These are phyloP conservation scores for Peromyscus californicus DNA, from an alignment of 2,113 vertebrate genomes.

Conservation along the genomic window DNA sequence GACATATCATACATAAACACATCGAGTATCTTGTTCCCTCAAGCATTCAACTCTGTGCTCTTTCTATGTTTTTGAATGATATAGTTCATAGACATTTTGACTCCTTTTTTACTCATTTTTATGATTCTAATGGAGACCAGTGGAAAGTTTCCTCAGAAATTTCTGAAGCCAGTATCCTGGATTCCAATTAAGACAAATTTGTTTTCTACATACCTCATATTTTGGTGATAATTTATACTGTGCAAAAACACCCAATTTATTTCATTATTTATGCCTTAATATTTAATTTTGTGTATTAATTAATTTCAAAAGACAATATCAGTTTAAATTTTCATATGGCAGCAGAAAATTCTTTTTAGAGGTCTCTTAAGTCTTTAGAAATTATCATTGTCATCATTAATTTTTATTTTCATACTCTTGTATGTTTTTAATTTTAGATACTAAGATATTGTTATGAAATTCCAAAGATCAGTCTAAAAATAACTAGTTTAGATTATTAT, in stretches of 20 bases:
- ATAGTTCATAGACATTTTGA: conserved; percentile 19
- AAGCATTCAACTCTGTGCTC: conserved; percentile 62
- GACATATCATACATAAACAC: conserved; percentile 76
- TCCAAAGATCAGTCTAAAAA: not conserved
- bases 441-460: not conserved
- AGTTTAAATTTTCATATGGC: conserved; percentile 39
- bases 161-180: conserved; percentile 6
- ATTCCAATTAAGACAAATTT: conserved; percentile 27
- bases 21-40: conserved; percentile 70
- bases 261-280: conserved; percentile 31
- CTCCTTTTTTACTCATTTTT: conserved; percentile 49
- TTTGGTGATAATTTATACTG: not conserved
- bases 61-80: conserved; percentile 55
- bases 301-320: not conserved
- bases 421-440: conserved; percentile 51
- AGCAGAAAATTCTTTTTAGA: conserved; percentile 39
- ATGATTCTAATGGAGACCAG: not conserved
- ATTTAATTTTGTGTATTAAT: conserved; percentile 29
- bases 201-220: not conserved
- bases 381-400: not conserved
- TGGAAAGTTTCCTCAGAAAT: conserved; percentile 1
- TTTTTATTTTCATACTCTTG: conserved; percentile 8
- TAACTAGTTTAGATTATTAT: not conserved
- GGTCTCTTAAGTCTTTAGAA: conserved; percentile 23
- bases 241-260: not conserved